A percentile compares a stretch with the other conserved stretches of the same genome.
Conservation (phyloP, 2,797 vertebrate genomes). For the Stomatorhinus walkeri region DNA sequence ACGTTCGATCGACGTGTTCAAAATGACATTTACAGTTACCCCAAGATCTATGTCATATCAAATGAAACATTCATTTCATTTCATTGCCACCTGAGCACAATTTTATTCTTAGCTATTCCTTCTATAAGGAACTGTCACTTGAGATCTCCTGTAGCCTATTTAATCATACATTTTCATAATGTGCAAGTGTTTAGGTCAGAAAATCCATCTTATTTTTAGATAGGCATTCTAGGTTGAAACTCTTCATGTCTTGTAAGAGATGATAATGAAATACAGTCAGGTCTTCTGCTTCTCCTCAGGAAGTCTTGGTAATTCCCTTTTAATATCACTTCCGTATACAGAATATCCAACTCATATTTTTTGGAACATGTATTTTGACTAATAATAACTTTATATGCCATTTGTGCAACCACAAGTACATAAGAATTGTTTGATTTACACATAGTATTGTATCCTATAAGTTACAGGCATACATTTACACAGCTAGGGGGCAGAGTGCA, state of each 20-base stretch:
- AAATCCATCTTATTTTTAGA: background rate
- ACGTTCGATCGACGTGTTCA: background rate
- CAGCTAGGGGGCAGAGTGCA: background rate
- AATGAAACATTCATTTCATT: background rate
- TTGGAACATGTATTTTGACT: background rate
- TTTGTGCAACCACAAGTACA: background rate
- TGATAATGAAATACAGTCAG: background rate
- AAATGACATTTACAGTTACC: background rate
- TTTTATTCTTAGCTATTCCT: background rate
- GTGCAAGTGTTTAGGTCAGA: background rate
- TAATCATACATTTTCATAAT: background rate
- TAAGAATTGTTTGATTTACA: background rate
- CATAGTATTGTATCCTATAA: background rate
- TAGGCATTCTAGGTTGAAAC: background rate
- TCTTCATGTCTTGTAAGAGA: background rate
- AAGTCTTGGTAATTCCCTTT: background rate
- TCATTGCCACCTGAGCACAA: background rate
- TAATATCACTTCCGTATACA: background rate
- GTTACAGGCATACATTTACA: background rate
- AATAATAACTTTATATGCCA: background rate
- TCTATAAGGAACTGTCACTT: background rate
- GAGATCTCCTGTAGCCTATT: background rate
- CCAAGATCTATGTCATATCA: background rate
- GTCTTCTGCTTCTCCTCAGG: background rate
- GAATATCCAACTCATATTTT: background rate